Evolutionary conservation across 2,888 invertebrate species (phyloP).

Genomic region (Lithophane leautieri): DNA sequence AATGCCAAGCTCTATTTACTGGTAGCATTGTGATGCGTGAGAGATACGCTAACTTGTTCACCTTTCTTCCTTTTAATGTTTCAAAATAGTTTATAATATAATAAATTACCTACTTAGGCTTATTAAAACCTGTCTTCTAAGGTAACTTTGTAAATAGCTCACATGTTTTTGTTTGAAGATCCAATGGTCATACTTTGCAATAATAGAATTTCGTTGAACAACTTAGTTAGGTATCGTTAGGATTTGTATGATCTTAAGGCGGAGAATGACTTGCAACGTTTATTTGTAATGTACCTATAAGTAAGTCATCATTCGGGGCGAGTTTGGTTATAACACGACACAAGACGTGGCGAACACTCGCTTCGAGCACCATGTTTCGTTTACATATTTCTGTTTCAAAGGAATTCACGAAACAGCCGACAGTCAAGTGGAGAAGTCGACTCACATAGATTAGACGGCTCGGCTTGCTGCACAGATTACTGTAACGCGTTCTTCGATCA

Average conservation of each 20-base stretch:
- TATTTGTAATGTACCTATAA: no score
- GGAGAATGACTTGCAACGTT: no score
- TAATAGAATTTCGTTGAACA: not conserved
- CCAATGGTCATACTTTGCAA: not conserved
- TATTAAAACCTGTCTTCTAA: slow-evolving; percentile 35
- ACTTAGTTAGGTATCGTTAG: not conserved
- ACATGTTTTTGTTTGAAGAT: slow-evolving; percentile 2
- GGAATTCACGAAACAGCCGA: no score
- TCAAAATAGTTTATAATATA: slow-evolving; percentile 65
- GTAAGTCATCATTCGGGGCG: no score
- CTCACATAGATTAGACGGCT: no score
- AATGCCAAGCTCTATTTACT: slow-evolving; percentile 85
- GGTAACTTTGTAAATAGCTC: not conserved
- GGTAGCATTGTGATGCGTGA: slow-evolving; percentile 79
- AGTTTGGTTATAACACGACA: no score
- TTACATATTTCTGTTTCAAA: no score
- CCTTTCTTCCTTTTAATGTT: slow-evolving; percentile 80
- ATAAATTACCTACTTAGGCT: slow-evolving; percentile 49
- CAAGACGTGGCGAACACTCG: no score
- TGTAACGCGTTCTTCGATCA: no score
- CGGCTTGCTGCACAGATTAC: no score
- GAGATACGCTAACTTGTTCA: slow-evolving; percentile 81
- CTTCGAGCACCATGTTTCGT: no score
- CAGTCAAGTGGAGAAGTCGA: no score
- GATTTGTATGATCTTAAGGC: not conserved